These are phyloP conservation scores for Solenopsis invicta DNA, from an alignment of 1,140 invertebrate genomes.

Conservation along the genomic window DNA sequence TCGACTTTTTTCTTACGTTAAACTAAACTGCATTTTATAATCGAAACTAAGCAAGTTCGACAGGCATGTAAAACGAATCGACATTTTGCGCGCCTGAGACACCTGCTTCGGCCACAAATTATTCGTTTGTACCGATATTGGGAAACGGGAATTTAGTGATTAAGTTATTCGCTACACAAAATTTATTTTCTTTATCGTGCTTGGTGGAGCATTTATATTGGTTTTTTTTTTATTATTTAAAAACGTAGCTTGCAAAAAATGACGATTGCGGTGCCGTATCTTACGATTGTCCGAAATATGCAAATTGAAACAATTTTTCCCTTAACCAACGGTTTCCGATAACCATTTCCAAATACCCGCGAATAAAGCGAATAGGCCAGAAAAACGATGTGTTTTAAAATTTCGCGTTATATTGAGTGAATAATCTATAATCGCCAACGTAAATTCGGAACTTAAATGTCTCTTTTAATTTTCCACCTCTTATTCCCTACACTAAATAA, in stretches of 20 bases:
- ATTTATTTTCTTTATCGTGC: constrained; percentile 29
- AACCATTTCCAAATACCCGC: neutral
- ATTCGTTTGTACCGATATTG: constrained; percentile 41
- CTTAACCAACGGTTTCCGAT: neutral
- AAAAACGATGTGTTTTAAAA: neutral
- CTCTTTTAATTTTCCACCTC: neutral
- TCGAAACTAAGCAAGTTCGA: constrained; percentile 5
- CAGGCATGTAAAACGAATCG: constrained; percentile 34
- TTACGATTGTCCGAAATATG: neutral
- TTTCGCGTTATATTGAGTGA: neutral
- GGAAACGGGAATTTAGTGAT: constrained; percentile 33
- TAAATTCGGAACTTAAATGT: neutral
- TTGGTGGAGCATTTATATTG: constrained; percentile 14
- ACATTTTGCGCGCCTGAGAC: constrained; percentile 45
- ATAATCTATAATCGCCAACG: neutral
- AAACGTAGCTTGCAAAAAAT: neutral
- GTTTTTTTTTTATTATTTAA: constrained; percentile 15
- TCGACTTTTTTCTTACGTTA: neutral
- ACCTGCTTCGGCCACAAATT: constrained; percentile 62
- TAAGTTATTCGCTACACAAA: constrained; percentile 7
- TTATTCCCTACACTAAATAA: neutral
- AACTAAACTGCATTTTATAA: constrained; percentile 21
- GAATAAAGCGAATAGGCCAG: neutral
- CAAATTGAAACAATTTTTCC: constrained; percentile 17
- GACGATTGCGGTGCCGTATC: neutral